Evolutionary conservation across 2,113 vertebrate genomes (phyloP).

Genomic region (Lampris incognitus): DNA sequence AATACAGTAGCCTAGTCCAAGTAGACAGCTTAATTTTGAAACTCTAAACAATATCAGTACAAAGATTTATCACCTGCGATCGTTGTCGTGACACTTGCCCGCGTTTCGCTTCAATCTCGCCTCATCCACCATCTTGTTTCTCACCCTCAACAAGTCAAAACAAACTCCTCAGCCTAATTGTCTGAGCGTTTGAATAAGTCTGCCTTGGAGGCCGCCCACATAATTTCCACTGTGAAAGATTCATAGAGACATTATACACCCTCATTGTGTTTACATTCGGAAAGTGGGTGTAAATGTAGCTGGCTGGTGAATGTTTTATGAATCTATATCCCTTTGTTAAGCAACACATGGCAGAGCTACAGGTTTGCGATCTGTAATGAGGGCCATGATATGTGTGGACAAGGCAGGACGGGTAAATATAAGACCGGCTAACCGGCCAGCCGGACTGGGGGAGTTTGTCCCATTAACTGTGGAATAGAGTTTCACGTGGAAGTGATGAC

Average conservation of each 20-base stretch:
- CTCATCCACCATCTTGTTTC: constrained; percentile 32
- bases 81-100: not conserved
- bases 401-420: constrained; percentile 32
- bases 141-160: constrained; percentile 12
- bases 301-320: constrained; percentile 67
- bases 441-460: constrained; percentile 6
- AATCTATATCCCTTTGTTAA: constrained; percentile 32
- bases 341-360: constrained; percentile 35
- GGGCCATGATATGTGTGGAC: constrained; percentile 36
- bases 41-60: not conserved
- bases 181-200: constrained; percentile 15
- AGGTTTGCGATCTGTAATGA: constrained; percentile 48
- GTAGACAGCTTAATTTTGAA: not conserved
- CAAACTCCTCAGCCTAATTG: constrained; percentile 4
- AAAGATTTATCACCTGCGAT: constrained; percentile 37
- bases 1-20: not conserved
- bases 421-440: not conserved
- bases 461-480: not conserved
- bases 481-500: too few relatives aligned
- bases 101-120: constrained; percentile 27
- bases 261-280: constrained; percentile 47
- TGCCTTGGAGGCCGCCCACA: not conserved
- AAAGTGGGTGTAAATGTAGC: constrained; percentile 33
- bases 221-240: constrained; percentile 52
- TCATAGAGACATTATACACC: constrained; percentile 63